Conservation (phyloP, 2,797 vertebrate genomes). For the Lophius americanus region DNA sequence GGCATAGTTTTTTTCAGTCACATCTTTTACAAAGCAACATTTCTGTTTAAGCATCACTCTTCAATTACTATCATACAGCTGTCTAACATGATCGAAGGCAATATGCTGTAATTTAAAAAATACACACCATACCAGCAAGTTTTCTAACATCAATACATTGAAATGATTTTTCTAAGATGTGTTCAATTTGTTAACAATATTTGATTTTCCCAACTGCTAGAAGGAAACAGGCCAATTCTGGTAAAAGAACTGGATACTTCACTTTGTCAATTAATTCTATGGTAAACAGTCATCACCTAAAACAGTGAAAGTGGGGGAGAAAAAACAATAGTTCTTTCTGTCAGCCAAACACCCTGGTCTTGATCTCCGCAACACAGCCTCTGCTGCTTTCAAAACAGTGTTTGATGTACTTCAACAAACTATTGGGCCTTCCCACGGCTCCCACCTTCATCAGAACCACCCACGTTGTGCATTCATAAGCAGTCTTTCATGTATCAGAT, state of each 20-base stretch:
- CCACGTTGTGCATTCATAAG: slow-evolving; percentile 42
- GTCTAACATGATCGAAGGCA: too few relatives aligned
- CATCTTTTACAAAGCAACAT: too few relatives aligned
- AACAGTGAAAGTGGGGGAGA: slow-evolving; percentile 48
- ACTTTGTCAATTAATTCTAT: slow-evolving; percentile 39
- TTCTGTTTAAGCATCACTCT: too few relatives aligned
- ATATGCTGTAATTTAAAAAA: too few relatives aligned
- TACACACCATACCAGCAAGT: too few relatives aligned
- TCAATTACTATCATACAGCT: too few relatives aligned
- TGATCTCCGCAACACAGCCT: slow-evolving; percentile 53
- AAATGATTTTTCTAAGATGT: not conserved
- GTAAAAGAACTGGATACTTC: slow-evolving; percentile 44
- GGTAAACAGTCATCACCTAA: slow-evolving; percentile 38
- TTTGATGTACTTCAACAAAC: slow-evolving; percentile 56
- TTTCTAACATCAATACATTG: not conserved
- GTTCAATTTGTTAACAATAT: too few relatives aligned
- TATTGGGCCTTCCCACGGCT: slow-evolving; percentile 61
- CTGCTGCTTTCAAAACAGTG: slow-evolving; percentile 30
- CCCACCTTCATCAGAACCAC: slow-evolving; percentile 51
- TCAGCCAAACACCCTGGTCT: slow-evolving; percentile 56
- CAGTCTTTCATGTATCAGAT: slow-evolving; percentile 42
- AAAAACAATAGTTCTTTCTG: slow-evolving; percentile 53
- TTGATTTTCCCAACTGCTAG: too few relatives aligned
- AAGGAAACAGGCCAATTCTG: not conserved
- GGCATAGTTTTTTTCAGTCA: too few relatives aligned